Base-by-base conservation (phyloP, 2,888 invertebrate genomes). In the Plutella xylostella region DNA sequence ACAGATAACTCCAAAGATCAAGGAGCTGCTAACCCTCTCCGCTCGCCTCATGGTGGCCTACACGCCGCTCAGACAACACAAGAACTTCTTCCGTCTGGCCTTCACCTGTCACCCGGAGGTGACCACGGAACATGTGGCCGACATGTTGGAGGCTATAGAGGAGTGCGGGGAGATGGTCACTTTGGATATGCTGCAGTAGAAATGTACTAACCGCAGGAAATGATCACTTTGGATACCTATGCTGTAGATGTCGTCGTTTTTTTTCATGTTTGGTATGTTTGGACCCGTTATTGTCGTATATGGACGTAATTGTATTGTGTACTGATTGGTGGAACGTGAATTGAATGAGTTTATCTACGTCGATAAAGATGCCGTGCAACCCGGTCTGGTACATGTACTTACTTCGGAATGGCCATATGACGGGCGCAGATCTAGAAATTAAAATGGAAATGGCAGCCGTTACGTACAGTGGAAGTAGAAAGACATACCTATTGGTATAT, bases 21-120 rank as follows among this genome's bases (percentile, higher is more conserved):
- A 93, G 59, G 90, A 91, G 56, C 75, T 83, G 3, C 84, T 93
- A 73, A 87, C 89, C 0, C 56, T 86, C 30, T 78, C 77, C 21
- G 91, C 92, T 0, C 77, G 84, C 0, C 61, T 93, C 31, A 90
- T 93, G 91, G 79, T 93, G n/a, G 90, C 91, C 0, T 93, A 93
- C 59, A 87, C 89, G 11, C 93, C 93, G 0, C 61, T 93, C 18
- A 87, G 87, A 39, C 77, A 86, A 4, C 58, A 88, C 48, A 89
- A 88, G 45, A 93, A 93, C 65, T 93, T 93, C 69, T 90, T 93
- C 65, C 86, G 93, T 11, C 82, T 93, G 68, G 90, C 92, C 1
- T 85, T 91, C 45, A 89, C 90, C 3, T 91, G 91, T 61, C 90
- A 90, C 51, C 93, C 93, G 0, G 72, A 82, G 0, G 68, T 89